phyloP scores from a whole-genome alignment of 2,113 vertebrate genomes.

The Pantherophis guttatus region DNA sequence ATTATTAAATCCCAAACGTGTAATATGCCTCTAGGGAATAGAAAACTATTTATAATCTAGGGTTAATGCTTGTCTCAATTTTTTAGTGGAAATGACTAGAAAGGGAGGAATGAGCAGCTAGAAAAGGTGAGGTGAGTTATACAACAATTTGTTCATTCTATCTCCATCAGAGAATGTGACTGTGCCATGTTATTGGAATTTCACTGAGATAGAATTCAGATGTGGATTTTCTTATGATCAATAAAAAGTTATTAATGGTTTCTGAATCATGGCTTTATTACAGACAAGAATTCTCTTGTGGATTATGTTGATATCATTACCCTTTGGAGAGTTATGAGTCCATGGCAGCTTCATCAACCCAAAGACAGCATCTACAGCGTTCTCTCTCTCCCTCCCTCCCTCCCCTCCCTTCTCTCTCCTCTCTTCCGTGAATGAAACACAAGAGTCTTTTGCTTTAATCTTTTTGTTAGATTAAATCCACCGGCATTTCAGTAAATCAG shows the following conservation, averaged over 20 bases:
- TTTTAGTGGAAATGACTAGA: conserved; percentile 1
- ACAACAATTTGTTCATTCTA: conserved; percentile 3
- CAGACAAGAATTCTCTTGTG: conserved; percentile 26
- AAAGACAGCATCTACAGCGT: background rate
- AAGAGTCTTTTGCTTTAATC: conserved; percentile 13
- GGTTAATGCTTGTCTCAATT: background rate
- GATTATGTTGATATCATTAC: conserved; percentile 24
- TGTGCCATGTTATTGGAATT: conserved; percentile 8
- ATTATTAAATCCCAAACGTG: conserved; percentile 6
- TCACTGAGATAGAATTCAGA: conserved; percentile 26
- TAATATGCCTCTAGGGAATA: background rate
- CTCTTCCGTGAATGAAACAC: conserved; percentile 26
- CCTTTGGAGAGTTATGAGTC: conserved; percentile 38
- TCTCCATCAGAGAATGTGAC: conserved; percentile 4
- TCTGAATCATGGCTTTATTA: conserved; percentile 43
- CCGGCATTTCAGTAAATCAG: conserved; percentile 48
- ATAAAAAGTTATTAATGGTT: conserved; percentile 43
- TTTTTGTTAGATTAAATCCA: conserved; percentile 44
- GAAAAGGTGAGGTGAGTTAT: background rate
- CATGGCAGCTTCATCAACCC: conserved; percentile 11
- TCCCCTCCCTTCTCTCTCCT: background rate
- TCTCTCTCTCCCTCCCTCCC: background rate
- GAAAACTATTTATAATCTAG: background rate
- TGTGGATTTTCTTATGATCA: conserved; percentile 39
- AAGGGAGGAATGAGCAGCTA: background rate